Evolutionary conservation across 2,888 invertebrate genomes (phyloP).

Genomic region (Sepioteuthis lessoniana): DNA sequence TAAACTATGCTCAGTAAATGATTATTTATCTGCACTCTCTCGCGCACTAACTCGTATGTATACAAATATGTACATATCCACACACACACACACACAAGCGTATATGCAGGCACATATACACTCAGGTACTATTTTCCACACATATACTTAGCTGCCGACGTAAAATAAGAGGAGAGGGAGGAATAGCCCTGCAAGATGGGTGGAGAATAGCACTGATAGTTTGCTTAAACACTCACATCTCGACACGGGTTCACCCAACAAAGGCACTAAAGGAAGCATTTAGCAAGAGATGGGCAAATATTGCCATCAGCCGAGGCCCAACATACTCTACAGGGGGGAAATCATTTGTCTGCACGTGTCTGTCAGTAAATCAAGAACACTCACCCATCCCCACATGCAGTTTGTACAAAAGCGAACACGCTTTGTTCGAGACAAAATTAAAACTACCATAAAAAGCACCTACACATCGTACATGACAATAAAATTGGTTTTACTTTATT

Average conservation of each 20-base stretch:
- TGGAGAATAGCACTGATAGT: not conserved
- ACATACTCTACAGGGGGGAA: not conserved
- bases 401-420: not conserved
- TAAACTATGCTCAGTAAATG: no score
- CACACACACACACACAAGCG: not conserved
- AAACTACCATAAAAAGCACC: no score
- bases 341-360: conserved; percentile 25
- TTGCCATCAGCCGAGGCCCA: not conserved
- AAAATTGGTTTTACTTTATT: no score
- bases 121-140: no score
- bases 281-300: not conserved
- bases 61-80: not conserved
- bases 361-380: not conserved
- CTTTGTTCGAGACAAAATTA: no score
- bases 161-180: no score
- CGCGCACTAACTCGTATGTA: not conserved
- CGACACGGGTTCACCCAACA: not conserved
- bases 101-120: not conserved
- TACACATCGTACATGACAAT: no score
- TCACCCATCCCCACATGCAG: not conserved
- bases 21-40: no score
- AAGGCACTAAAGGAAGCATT: conserved; percentile 5
- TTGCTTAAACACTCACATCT: not conserved
- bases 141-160: no score
- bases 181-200: no score